phyloP scores from a whole-genome alignment of 2,797 vertebrate species.

The Enoplosus armatus region DNA sequence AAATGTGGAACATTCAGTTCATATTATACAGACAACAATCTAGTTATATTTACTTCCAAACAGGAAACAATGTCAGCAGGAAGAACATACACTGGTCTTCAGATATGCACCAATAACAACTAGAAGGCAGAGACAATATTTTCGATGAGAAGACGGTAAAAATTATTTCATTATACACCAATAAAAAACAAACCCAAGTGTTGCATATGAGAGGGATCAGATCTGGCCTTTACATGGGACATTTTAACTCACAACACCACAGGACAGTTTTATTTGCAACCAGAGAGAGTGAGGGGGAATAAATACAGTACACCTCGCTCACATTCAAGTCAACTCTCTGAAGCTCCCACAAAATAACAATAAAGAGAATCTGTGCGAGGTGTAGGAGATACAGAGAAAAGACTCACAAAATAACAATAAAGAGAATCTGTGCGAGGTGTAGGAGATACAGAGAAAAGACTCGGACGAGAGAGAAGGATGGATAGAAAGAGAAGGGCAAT shows the following conservation, averaged over 20 bases:
- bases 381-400: slow-evolving; percentile 46
- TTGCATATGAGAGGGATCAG: slow-evolving; percentile 58
- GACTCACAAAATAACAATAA: slow-evolving; percentile 61
- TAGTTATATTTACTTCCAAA: slow-evolving; percentile 10
- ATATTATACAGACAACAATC: background rate
- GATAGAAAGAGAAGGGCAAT: slow-evolving; percentile 71
- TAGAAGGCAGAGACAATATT: slow-evolving; percentile 1
- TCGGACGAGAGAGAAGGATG: slow-evolving; percentile 58
- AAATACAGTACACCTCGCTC: slow-evolving; percentile 38
- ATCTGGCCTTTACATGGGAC: slow-evolving; percentile 49
- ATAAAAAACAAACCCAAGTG: slow-evolving; percentile 52
- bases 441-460: slow-evolving; percentile 44
- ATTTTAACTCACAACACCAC: slow-evolving; percentile 49
- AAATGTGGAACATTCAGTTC: background rate
- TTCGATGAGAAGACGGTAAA: background rate
- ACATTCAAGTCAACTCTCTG: slow-evolving; percentile 53
- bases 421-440: slow-evolving; percentile 41
- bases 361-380: slow-evolving; percentile 53
- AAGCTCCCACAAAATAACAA: slow-evolving; percentile 44
- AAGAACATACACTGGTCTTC: background rate
- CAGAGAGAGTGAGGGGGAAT: slow-evolving; percentile 39
- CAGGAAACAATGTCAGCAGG: slow-evolving; percentile 21
- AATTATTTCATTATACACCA: slow-evolving; percentile 17
- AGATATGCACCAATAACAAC: slow-evolving; percentile 1
- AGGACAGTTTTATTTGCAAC: slow-evolving; percentile 69